Conservation (phyloP, 2,797 vertebrate genomes). For the Gymnoscopelus braueri region DNA sequence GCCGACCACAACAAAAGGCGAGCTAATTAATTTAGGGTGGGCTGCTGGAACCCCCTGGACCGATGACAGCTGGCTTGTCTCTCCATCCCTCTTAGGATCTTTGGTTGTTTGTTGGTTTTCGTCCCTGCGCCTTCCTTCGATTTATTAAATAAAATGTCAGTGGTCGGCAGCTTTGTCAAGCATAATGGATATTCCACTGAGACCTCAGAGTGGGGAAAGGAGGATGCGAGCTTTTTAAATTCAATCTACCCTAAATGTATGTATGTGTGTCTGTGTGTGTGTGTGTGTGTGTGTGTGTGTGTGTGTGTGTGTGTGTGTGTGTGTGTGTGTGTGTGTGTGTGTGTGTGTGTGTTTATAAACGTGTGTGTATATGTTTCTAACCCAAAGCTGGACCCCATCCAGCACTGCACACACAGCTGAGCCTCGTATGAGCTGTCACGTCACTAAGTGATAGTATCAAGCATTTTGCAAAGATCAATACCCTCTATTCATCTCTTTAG, state of each 20-base stretch:
- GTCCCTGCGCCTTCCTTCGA: conserved; percentile 70
- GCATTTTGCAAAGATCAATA: conserved; percentile 79
- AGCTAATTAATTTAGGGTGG: conserved; percentile 86
- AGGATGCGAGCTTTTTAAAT: conserved; percentile 76
- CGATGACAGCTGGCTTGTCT: conserved; percentile 83
- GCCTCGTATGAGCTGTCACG: conserved; percentile 58
- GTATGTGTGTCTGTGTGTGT: conserved; percentile 22
- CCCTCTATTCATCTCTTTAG: conserved; percentile 72
- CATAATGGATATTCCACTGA: conserved; percentile 83
- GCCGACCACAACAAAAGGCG: conserved; percentile 82
- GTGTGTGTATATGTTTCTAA: conserved; percentile 53
- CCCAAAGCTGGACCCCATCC: conserved; percentile 71
- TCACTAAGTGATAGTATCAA: conserved; percentile 79
- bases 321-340: conserved; percentile 40
- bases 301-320: conserved; percentile 42
- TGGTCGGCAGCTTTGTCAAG: conserved; percentile 80
- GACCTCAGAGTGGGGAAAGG: conserved; percentile 68
- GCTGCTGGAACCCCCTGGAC: conserved; percentile 76
- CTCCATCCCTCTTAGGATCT: conserved; percentile 74
- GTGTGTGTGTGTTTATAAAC: conserved; percentile 33
- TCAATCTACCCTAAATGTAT: conserved; percentile 73
- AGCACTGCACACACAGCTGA: conserved; percentile 65
- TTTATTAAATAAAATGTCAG: conserved; percentile 89
- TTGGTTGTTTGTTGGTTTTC: conserved; percentile 79
- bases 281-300: conserved; percentile 29